Percentiles rank a stretch among this genome's conserved stretches.
These are phyloP conservation scores for Diglossa cyanea DNA, from an alignment of 2,797 vertebrate genomes.

Conservation along the genomic window DNA sequence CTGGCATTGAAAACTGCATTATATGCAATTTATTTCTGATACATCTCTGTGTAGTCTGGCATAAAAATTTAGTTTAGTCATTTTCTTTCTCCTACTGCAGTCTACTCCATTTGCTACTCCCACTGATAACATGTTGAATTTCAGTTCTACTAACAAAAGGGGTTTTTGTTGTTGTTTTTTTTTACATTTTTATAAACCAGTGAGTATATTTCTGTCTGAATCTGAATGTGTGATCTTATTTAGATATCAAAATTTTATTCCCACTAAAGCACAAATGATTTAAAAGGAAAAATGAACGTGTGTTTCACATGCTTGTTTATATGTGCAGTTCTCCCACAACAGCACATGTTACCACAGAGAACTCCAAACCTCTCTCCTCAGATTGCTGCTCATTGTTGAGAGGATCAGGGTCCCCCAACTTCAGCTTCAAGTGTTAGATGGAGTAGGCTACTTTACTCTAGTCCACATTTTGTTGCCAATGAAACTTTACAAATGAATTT, in stretches of 20 bases:
- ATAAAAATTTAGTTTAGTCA: background rate
- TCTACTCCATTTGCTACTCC: background rate
- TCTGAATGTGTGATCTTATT: background rate
- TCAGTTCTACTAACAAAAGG: background rate
- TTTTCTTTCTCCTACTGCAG: background rate
- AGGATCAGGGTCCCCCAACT: background rate
- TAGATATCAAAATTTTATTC: background rate
- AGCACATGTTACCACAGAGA: slow-evolving; percentile 24
- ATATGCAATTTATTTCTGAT: background rate
- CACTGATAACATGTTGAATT: background rate
- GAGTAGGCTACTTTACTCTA: background rate
- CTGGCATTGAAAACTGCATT: background rate
- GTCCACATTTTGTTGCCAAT: background rate
- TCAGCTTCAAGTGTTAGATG: background rate
- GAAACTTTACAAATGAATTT: background rate
- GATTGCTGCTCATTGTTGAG: background rate
- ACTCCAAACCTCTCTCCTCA: background rate
- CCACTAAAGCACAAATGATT: background rate
- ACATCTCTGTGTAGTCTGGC: background rate
- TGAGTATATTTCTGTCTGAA: background rate
- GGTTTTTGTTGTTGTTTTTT: background rate
- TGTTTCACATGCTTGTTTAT: background rate
- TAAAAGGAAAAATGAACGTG: background rate
- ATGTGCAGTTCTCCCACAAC: background rate
- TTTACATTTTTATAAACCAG: background rate